These are phyloP conservation scores for Eulemur rufifrons DNA, from an alignment of 2,113 vertebrate genomes.

Conservation along the genomic window DNA sequence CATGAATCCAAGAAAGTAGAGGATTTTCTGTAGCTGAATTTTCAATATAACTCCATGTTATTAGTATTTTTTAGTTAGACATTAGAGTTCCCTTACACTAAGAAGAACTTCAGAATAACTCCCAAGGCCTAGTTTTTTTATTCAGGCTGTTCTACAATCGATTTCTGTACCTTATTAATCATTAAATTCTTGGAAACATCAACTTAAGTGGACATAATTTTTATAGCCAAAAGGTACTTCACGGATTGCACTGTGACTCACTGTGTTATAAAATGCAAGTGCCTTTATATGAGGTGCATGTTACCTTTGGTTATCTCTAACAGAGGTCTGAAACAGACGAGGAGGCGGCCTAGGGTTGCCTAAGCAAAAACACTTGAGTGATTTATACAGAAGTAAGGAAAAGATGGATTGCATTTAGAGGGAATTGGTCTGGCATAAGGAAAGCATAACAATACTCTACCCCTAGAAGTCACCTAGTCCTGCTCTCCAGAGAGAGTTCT, in stretches of 20 bases:
- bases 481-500: not conserved
- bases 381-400: not conserved
- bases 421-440: not conserved
- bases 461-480: not conserved
- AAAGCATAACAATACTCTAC: not conserved
- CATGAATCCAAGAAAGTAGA: not conserved
- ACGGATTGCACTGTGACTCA: not conserved
- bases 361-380: not conserved
- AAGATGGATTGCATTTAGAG: not conserved
- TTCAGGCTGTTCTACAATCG: not conserved
- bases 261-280: not conserved
- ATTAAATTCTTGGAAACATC: not conserved
- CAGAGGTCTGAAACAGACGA: not conserved
- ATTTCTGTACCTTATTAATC: not conserved
- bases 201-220: not conserved
- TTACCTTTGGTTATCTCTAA: not conserved
- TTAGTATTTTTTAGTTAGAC: not conserved
- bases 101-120: slow-evolving; percentile 26
- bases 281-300: not conserved
- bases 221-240: not conserved
- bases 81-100: not conserved
- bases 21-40: not conserved
- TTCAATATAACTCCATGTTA: not conserved
- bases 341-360: not conserved
- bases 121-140: not conserved